These are phyloP conservation scores for Aphelinus atriplicis DNA, from an alignment of 1,140 invertebrate genomes.

Conservation along the genomic window DNA sequence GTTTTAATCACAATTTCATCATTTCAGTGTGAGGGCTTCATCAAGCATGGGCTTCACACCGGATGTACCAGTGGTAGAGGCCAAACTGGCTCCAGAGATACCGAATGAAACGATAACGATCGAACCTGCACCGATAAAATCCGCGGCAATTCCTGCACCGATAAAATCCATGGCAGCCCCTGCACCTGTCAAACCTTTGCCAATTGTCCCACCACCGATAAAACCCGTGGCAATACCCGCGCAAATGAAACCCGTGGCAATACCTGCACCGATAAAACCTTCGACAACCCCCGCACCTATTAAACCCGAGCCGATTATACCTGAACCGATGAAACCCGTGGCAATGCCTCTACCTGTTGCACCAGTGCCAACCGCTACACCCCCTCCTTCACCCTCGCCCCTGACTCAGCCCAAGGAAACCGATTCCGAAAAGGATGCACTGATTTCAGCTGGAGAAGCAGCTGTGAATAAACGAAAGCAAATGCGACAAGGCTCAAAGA, in stretches of 20 bases:
- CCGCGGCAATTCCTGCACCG: no score
- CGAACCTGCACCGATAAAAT: no score
- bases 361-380: neutral
- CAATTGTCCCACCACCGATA: no score
- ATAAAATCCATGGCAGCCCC: no score
- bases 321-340: no score
- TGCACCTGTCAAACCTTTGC: no score
- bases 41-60: neutral
- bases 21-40: slow-evolving; percentile 12
- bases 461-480: slow-evolving; percentile 61
- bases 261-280: neutral
- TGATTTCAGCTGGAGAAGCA: slow-evolving; percentile 58
- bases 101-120: no score
- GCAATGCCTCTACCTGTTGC: no score
- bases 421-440: slow-evolving; percentile 53
- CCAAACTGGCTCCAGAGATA: no score
- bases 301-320: no score
- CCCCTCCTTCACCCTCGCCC: neutral
- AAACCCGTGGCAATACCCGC: neutral
- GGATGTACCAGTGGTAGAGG: no score
- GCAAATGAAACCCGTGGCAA: neutral
- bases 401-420: slow-evolving; percentile 42
- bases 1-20: neutral
- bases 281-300: neutral
- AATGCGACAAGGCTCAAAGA: slow-evolving; percentile 52